Base-by-base conservation (phyloP, 2,797 vertebrate species). In the Halcyon chelicuti region DNA sequence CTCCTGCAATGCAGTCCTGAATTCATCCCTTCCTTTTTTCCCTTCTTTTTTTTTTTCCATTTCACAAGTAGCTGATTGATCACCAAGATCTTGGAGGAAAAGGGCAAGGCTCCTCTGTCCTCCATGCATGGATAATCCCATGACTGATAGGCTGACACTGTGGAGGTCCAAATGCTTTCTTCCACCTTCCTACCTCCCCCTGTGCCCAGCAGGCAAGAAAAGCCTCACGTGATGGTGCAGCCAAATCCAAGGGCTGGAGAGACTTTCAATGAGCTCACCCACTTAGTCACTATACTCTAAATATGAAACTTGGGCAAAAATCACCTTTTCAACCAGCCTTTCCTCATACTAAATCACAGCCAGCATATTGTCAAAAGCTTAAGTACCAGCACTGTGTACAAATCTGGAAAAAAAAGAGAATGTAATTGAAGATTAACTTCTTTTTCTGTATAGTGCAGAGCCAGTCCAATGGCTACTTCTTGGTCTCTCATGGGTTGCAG, bases 211-310 rank as follows among this genome's bases (percentile, higher is more conserved):
- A 44, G 18, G 40, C 74, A 85, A 67, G 67, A 80, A 92, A 60
- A 85, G 12, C 21, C 14, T 46, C 40, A 49, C 0, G 0, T 35
- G 29, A 10, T 20, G 12, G 4, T 72, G 15, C 40, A 28, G 85
- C 37, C 60, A 61, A 84, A 73, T 6, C 28, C 25, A 26, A 67
- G 49, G 28, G 29, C 42, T 82, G 63, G 47, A 22, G 35, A 72
- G 15, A 60, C 39, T 85, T 52, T 28, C 75, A 40, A 2, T 47
- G 68, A 91, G 47, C 31, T 87, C 71, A 73, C 47, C 21, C 33
- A 16, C 11, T 73, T 49, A 51, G n/a, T 80, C 52, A 16, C 46
- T 81, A 3, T 74, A 44, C 15, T 7, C 9, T 83, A 78, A 75
- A 55, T 47, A 58, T 23, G 62, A 68, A 81, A 62, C 12, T 37